Evolutionary conservation across 2,113 vertebrate genomes (phyloP).

Genomic region (Dendrocopos noguchii): DNA sequence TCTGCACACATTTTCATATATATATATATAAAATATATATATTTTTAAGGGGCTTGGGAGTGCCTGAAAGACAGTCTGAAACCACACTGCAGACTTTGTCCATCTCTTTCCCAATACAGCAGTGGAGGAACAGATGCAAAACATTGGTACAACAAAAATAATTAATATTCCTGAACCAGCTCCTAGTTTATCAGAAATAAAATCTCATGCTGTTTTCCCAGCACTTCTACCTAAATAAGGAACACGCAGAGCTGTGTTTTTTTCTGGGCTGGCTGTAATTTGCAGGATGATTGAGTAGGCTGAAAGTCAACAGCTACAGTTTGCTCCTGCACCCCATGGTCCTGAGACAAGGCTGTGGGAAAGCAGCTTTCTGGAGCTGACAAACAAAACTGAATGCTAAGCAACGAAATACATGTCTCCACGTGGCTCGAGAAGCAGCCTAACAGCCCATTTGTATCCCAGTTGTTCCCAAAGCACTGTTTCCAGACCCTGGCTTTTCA

Average conservation of each 20-base stretch:
- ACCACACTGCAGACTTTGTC: neutral
- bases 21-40: too few relatives aligned
- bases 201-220: slow-evolving; percentile 51
- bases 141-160: slow-evolving; percentile 9
- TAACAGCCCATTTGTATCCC: slow-evolving; percentile 42
- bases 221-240: slow-evolving; percentile 62
- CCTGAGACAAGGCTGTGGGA: slow-evolving; percentile 54
- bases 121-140: neutral
- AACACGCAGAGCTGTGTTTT: slow-evolving; percentile 30
- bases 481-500: neutral
- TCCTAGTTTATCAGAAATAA: slow-evolving; percentile 50
- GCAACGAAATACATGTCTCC: neutral
- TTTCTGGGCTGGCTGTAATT: slow-evolving; percentile 36
- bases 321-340: neutral
- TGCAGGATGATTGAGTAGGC: slow-evolving; percentile 54
- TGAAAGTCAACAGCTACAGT: slow-evolving; percentile 40
- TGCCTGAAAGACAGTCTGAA: neutral
- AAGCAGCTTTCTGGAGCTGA: slow-evolving; percentile 40
- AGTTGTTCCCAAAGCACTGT: slow-evolving; percentile 11
- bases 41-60: neutral
- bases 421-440: neutral
- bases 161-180: slow-evolving; percentile 42
- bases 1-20: neutral
- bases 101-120: neutral
- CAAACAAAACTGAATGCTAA: slow-evolving; percentile 20